A percentile compares a stretch with the other conserved stretches of the same genome.
These are phyloP conservation scores for Macrobrachium rosenbergii DNA, from an alignment of 1,140 invertebrate genomes.

Conservation along the genomic window DNA sequence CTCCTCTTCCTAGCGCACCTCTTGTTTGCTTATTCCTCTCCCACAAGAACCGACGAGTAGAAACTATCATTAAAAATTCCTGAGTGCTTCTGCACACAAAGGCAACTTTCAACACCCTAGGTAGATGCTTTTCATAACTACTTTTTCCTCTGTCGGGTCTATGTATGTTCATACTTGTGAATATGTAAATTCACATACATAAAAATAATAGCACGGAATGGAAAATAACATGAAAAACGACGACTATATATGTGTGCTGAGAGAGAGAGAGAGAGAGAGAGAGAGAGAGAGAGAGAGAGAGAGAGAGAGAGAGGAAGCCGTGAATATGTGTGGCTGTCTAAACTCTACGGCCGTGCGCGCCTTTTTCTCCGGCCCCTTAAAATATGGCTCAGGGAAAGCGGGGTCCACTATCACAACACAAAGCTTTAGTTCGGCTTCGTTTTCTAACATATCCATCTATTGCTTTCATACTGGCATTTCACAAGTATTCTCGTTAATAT, in stretches of 20 bases:
- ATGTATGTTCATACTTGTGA: too few species aligned
- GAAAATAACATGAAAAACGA: neutral
- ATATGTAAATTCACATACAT: neutral
- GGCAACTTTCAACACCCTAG: too few species aligned
- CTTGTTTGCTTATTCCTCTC: neutral
- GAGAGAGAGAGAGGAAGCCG: slow-evolving; percentile 15
- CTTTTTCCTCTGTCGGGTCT: neutral
- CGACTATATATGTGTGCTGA: neutral
- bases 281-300: slow-evolving; percentile 26
- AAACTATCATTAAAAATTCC: too few species aligned
- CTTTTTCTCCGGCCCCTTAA: slow-evolving; percentile 41
- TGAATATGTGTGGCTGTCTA: slow-evolving; percentile 1
- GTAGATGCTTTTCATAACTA: neutral
- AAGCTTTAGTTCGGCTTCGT: neutral
- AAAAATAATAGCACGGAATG: neutral
- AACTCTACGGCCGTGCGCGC: slow-evolving; percentile 37
- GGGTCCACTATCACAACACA: neutral
- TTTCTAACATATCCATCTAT: neutral
- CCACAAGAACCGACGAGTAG: neutral
- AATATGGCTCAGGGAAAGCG: slow-evolving; percentile 31
- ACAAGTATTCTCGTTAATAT: neutral
- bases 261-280: slow-evolving; percentile 46
- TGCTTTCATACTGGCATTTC: neutral
- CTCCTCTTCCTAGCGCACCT: neutral
- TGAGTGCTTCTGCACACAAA: too few species aligned